Percentiles rank a stretch among this genome's conserved stretches.
Conservation (phyloP, 2,888 invertebrate genomes). For the Prostheceraeus crozeri region DNA sequence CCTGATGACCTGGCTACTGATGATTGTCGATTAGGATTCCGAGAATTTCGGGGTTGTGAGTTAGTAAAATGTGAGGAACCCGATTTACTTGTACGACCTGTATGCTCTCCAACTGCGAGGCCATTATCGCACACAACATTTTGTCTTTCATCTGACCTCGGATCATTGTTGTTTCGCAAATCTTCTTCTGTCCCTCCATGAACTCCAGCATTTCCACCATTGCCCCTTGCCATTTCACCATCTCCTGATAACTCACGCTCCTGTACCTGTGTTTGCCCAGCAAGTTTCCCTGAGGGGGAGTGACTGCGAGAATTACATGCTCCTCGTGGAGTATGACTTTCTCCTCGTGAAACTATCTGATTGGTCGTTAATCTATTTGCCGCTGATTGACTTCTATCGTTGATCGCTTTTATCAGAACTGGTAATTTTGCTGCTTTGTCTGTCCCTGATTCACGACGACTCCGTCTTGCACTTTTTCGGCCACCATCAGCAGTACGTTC, state of each 20-base stretch:
- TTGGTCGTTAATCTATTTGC: conserved; percentile 8
- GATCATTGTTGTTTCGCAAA: conserved; percentile 11
- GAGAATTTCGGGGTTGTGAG: neutral
- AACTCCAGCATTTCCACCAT: neutral
- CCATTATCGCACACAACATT: too few relatives aligned
- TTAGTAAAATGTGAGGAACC: too few relatives aligned
- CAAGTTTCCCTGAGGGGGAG: too few relatives aligned
- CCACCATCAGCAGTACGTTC: conserved; percentile 17
- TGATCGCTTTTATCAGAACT: conserved; percentile 3
- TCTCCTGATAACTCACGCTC: too few relatives aligned
- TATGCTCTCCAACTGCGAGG: too few relatives aligned
- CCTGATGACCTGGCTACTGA: neutral
- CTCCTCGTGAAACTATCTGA: too few relatives aligned
- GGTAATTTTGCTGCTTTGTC: conserved; percentile 14
- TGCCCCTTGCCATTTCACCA: neutral
- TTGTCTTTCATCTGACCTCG: too few relatives aligned
- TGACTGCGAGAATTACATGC: neutral
- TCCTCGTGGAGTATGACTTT: too few relatives aligned
- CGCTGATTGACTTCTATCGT: conserved; percentile 1
- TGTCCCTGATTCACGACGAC: conserved; percentile 16
- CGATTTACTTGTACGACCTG: neutral
- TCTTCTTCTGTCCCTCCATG: conserved; percentile 7
- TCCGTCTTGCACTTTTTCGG: conserved; percentile 16
- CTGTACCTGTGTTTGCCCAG: too few relatives aligned
- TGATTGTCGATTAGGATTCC: too few relatives aligned